Evolutionary conservation across 2,888 invertebrate genomes (phyloP), one percentile per base, ranked within the genome.

Genomic region (Pecten maximus): DNA sequence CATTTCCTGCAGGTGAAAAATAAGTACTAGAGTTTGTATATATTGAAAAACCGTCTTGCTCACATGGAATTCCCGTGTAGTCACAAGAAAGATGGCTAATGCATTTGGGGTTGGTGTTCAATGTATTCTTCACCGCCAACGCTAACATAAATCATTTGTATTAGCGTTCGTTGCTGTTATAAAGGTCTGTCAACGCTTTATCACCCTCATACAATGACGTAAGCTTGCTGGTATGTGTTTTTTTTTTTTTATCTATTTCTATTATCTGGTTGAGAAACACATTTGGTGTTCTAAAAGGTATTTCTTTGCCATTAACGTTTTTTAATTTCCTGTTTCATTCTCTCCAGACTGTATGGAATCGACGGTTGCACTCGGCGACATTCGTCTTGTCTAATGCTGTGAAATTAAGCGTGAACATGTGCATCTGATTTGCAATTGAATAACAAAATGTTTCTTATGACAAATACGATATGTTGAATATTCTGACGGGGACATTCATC

Each of bases 361-460:
- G 74, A 28, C 74, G 35, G 23, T 28, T 23, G 23, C 74, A 35
- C 74, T 74, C 28, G 74, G 74, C 74, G 28, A 74, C 74, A 74
- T 74, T 35, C 28, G 74, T 74, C 74, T 74, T 74, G 74, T 74
- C 74, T 35, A 74, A 74, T 74, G 35, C 74, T 23, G 28, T 28
- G 74, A 35, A 35, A 74, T 74, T 74, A 74, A 2, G 35, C 74
- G 28, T 28, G 0, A 74, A 74, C 74, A 35, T 28, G 35, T 74
- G 74, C 74, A 35, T 35, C 74, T 74, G 74, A 74, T 74, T 74
- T 74, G 35, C 74, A 74, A 74, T 74, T 74, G 74, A 74, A 74
- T 74, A 74, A 74, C 74, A 35, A 74, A 28, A 74, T 35, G 74
- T 74, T 74, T 74, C 12, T 74, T 35, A 23, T 74, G 74, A 74